Percentiles rank a stretch among this genome's conserved stretches.
phyloP scores from a whole-genome alignment of 2,113 vertebrate species.

The Tapirus terrestris region DNA sequence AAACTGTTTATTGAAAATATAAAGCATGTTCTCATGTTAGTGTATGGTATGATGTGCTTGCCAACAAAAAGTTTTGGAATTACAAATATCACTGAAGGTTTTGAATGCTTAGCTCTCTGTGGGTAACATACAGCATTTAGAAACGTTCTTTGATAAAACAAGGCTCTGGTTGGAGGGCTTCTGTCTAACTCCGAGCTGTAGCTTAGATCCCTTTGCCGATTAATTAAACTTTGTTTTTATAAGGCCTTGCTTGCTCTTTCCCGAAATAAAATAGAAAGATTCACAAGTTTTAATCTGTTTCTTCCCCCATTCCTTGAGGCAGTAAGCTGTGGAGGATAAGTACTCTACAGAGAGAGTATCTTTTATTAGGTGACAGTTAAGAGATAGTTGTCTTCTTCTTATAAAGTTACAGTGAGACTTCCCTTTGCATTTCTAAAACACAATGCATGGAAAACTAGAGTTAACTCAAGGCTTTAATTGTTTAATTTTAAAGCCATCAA shows the following conservation, averaged over 20 bases:
- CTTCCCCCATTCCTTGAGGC: background rate
- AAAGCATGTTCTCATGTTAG: background rate
- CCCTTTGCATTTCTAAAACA: slow-evolving; percentile 1
- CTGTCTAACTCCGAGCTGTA: background rate
- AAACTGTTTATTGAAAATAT: slow-evolving; percentile 40
- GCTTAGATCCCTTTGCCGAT: background rate
- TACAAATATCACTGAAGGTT: background rate
- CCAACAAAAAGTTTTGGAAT: background rate
- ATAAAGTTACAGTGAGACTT: background rate
- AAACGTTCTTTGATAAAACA: background rate
- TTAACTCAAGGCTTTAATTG: background rate
- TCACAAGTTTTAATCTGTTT: slow-evolving; percentile 16
- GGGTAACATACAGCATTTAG: background rate
- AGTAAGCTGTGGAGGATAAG: background rate
- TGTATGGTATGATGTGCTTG: background rate
- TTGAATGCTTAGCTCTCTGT: background rate
- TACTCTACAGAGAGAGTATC: background rate
- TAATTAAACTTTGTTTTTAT: slow-evolving; percentile 7
- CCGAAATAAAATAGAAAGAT: background rate
- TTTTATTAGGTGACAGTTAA: background rate
- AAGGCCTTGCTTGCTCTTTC: background rate
- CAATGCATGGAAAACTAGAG: background rate
- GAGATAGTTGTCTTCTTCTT: background rate
- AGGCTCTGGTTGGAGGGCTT: background rate
- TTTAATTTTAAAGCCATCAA: background rate